Base-by-base conservation (phyloP, 1,140 invertebrate species). In the Lepidurus apus region DNA sequence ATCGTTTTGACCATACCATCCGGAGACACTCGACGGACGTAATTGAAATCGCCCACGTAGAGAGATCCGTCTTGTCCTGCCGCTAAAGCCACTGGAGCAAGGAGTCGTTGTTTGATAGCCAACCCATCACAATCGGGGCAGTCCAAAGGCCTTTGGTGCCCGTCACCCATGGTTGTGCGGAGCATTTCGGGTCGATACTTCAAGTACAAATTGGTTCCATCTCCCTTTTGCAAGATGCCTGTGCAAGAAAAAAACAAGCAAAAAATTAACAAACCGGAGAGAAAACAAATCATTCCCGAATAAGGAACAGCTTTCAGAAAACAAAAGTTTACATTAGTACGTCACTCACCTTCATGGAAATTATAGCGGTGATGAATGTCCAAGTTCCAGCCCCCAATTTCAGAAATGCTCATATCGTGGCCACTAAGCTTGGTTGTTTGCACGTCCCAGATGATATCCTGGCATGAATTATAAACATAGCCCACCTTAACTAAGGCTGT, bases 331-430 rank as follows among this genome's bases (percentile, higher is more conserved):
- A 17, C 7, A 53, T n/a, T 42, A 11, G 26, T 26, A 13, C n/a
- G 94, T 44, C 96, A 96, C 80, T 98, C 96, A 82, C 95, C 96
- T 89, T 98, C 95, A 83, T 96, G 93, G 88, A 97, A 98, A 84
- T 99, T 98, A 86, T 98, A 98, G 84, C 97, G 95, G 85, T 99
- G 97, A 86, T 98, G 97, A 77, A 98, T 97, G 84, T 98, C 94
- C 34, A 99, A 86, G 78, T 97, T 97, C 98, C 97, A 99, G 11
- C 95, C 96, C 1, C 96, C 96, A 75, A 99, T 94, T 84, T 98
- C 95, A 0, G 96, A 97, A 79, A 98, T 97, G 81, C 97, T 95
- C 47, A 98, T 94, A 84, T 98, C 95, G 86, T 97, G 97, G n/a
- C 97, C 98, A 85, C 95, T 93, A 79, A 99, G 86, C 34, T 92